phyloP scores from a whole-genome alignment of 2,797 vertebrate genomes.

The Corythornis leucogaster region DNA sequence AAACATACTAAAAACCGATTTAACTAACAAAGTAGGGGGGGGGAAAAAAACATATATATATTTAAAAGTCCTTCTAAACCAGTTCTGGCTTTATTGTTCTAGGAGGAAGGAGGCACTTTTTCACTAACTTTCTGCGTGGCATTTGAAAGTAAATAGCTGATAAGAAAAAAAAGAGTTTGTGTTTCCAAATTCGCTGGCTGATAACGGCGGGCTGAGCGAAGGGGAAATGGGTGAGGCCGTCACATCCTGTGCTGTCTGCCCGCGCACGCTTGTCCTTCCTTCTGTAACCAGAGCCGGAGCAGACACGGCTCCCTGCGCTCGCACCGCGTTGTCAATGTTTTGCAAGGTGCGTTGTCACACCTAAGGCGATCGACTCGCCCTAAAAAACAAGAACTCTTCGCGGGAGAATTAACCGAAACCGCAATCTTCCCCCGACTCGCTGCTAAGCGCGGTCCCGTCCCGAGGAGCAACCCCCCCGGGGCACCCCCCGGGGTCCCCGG shows the following conservation, averaged over 20 bases:
- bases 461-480: background rate
- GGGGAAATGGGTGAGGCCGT: conserved; percentile 68
- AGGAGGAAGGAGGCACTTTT: conserved; percentile 27
- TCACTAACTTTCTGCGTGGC: conserved; percentile 54
- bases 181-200: background rate
- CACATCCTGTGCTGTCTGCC: conserved; percentile 42
- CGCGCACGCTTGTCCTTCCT: background rate
- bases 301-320: background rate
- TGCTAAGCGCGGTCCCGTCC: background rate
- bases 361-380: background rate
- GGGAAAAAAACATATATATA: background rate
- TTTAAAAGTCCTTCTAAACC: background rate
- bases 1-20: conserved; percentile 19
- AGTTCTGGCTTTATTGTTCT: conserved; percentile 34
- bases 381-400: background rate
- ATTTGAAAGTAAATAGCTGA: conserved; percentile 43
- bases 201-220: background rate
- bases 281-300: background rate
- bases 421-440: background rate
- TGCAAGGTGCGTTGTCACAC: background rate
- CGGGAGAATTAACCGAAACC: background rate
- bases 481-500: background rate
- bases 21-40: background rate
- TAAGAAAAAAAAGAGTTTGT: background rate
- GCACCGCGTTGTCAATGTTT: background rate